phyloP scores from a whole-genome alignment of 2,797 vertebrate genomes.

The Poeciliopsis gracilis region DNA sequence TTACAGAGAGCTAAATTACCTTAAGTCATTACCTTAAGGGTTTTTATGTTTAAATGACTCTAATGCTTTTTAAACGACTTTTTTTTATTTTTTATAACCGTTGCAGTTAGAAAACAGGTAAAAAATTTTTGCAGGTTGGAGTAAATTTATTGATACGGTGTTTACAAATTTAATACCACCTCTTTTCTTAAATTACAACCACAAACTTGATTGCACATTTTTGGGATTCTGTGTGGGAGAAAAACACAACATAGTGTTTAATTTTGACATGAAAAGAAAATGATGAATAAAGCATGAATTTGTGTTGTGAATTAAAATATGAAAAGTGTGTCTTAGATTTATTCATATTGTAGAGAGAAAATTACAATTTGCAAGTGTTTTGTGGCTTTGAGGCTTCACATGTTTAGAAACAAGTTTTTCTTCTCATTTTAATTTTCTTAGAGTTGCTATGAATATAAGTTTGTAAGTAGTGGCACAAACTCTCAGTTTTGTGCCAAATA shows the following conservation, averaged over 20 bases:
- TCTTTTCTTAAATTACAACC: too few relatives aligned
- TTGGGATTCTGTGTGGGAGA: background rate
- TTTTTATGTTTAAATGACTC: constrained; percentile 62
- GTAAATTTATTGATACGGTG: background rate
- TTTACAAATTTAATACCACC: too few relatives aligned
- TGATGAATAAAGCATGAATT: background rate
- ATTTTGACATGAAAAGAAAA: too few relatives aligned
- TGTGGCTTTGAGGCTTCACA: background rate
- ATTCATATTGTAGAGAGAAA: background rate
- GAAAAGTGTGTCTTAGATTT: background rate
- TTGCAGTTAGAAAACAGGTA: constrained; percentile 24
- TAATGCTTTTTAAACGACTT: constrained; percentile 44
- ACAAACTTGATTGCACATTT: background rate
- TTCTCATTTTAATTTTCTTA: background rate
- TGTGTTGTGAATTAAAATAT: background rate
- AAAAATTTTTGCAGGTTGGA: background rate
- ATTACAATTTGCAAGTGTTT: background rate
- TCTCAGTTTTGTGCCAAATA: background rate
- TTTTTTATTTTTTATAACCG: constrained; percentile 16
- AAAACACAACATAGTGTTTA: background rate
- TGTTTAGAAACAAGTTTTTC: background rate
- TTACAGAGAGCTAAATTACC: constrained; percentile 59
- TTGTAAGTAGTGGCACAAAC: background rate
- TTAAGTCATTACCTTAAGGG: constrained; percentile 60
- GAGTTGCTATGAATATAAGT: background rate